Base-by-base conservation (phyloP, 2,113 vertebrate species). In the Mormyrus iriodes region DNA sequence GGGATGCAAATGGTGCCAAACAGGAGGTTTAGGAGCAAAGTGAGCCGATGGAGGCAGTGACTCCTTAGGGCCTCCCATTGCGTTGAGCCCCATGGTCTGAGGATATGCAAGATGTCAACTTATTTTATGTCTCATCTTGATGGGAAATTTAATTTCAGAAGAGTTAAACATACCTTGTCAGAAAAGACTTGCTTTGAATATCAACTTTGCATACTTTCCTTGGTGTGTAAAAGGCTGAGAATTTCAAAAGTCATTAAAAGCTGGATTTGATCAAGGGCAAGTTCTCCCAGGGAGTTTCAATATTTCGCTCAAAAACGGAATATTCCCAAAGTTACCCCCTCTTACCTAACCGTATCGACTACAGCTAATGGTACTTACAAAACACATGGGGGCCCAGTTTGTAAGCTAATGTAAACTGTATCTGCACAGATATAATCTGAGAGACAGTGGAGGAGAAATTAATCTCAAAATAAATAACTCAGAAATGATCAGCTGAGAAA, bases 41-140 rank as follows among this genome's bases (percentile, higher is more conserved):
- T 79, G 73, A 6, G 6, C 52, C 3, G 17, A 53, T 10, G 13
- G 12, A 53, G 52, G 52, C 15, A 2, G 73, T 90, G 91, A 90
- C 93, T 93, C 90, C 91, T 92, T 93, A 90, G 92, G 92, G 92
- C 91, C 91, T 91, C 90, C 88, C 91, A 93, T 93, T 94, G 93
- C 92, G 95, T 39, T 4, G 31, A 69, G 27, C 31, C n/a, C 10
- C 27, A 69, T 42, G 31, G 35, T 46, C 44, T 84, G 44, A 19
- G 3, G 24, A 61, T 1, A 58, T 7, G 6, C 55, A 58, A n/a
- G 35, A 48, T 46, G 8, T 19, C 61, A 69, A 31, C 10, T 27
- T 84, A n/a, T 48, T 44, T n/a, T 44, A 24, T 35, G 10, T 48
- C 82, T 46, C 44, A n/a, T 48, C 31, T 76, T 46, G 9, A 42